Percentiles rank a stretch among this genome's conserved stretches.
phyloP scores from a whole-genome alignment of 1,140 invertebrate genomes.

The Drosophila triauraria region DNA sequence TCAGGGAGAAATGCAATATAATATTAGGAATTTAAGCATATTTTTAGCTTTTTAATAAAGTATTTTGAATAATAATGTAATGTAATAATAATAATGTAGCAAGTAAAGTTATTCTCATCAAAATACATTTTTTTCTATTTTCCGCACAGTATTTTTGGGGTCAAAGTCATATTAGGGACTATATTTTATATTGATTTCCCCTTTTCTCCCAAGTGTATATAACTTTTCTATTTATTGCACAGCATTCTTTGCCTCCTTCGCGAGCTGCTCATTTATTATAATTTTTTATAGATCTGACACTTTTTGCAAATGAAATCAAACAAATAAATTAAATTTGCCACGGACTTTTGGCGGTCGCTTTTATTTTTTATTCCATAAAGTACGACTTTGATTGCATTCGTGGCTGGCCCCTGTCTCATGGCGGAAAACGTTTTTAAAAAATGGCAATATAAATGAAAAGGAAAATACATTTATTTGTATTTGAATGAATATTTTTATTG shows the following conservation, averaged over 20 bases:
- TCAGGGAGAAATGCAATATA: not conserved
- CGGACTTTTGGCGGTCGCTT: conserved; percentile 44
- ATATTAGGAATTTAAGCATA: not conserved
- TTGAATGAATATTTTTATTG: conserved; percentile 74
- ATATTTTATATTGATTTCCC: not conserved
- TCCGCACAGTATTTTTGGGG: no score
- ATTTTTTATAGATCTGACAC: conserved; percentile 35
- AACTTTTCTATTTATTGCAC: not conserved
- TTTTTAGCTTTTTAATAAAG: no score
- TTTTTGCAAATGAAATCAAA: conserved; percentile 65
- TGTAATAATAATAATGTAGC: no score
- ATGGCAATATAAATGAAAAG: conserved; percentile 36
- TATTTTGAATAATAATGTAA: no score
- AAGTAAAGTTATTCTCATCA: no score
- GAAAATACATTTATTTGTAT: conserved; percentile 47
- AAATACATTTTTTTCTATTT: no score
- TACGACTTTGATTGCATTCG: conserved; percentile 48
- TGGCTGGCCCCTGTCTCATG: conserved; percentile 33
- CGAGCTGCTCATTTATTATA: conserved; percentile 31
- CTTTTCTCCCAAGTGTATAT: not conserved
- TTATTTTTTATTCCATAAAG: conserved; percentile 46
- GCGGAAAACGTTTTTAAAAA: conserved; percentile 48
- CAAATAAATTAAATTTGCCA: conserved; percentile 70
- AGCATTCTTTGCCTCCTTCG: not conserved
- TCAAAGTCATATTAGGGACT: no score